These are phyloP conservation scores for Clupea harengus DNA, from an alignment of 2,113 vertebrate genomes.

Conservation along the genomic window DNA sequence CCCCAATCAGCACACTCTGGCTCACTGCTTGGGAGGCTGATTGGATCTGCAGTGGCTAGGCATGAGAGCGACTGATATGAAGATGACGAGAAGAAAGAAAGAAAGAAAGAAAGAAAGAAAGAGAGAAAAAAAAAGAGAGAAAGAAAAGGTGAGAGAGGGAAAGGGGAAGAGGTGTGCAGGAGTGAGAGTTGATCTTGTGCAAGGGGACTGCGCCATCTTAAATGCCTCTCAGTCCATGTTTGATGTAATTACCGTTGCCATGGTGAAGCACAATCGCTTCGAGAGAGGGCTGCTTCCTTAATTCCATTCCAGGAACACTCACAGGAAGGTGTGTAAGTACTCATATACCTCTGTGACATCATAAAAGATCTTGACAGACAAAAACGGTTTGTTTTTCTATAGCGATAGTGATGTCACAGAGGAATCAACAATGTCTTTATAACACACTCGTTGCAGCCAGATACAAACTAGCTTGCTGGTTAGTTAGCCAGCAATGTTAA, in stretches of 20 bases:
- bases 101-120: not conserved
- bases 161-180: not conserved
- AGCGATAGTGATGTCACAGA: too few species aligned
- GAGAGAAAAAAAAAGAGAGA: too few species aligned
- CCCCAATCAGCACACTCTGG: not conserved
- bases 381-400: too few species aligned
- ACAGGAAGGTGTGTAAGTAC: not conserved
- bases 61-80: not conserved
- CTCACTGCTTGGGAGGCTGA: not conserved
- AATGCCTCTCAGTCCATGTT: not conserved
- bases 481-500: too few species aligned
- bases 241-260: not conserved
- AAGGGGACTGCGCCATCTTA: too few species aligned
- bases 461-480: too few species aligned
- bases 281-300: not conserved
- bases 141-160: not conserved
- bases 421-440: too few species aligned
- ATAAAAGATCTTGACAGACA: too few species aligned
- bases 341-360: too few species aligned
- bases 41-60: not conserved
- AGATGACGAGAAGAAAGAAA: not conserved
- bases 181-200: not conserved
- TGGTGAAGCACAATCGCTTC: not conserved
- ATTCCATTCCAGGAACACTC: not conserved
- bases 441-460: too few species aligned